phyloP scores from a whole-genome alignment of 1,140 invertebrate species.

The Oreohelix idahoensis region DNA sequence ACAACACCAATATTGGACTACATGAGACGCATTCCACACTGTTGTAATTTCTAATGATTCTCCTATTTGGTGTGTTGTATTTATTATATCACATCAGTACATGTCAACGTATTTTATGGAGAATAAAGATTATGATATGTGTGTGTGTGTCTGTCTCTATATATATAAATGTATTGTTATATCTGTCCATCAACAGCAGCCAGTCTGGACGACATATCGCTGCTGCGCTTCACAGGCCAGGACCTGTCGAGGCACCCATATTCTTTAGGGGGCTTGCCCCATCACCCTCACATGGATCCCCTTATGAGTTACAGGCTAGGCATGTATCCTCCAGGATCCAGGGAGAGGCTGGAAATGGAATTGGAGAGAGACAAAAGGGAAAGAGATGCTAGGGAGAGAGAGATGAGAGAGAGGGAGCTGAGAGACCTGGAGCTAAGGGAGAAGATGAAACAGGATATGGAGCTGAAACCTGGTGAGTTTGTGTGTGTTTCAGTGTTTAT shows the following conservation, averaged over 20 bases:
- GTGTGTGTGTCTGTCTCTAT: too few relatives aligned
- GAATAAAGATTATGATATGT: too few relatives aligned
- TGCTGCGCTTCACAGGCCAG: conserved; percentile 51
- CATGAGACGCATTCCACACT: too few relatives aligned
- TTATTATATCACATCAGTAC: too few relatives aligned
- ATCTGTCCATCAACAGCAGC: background rate
- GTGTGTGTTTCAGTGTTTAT: too few relatives aligned
- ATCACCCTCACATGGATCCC: conserved; percentile 79
- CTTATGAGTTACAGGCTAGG: conserved; percentile 72
- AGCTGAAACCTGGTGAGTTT: conserved; percentile 69
- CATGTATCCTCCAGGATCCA: conserved; percentile 75
- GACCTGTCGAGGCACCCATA: conserved; percentile 53
- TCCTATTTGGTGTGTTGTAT: too few relatives aligned
- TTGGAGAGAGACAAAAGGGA: conserved; percentile 88
- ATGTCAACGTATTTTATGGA: too few relatives aligned
- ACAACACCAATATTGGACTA: too few relatives aligned
- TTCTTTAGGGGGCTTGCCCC: conserved; percentile 46
- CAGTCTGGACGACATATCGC: conserved; percentile 12
- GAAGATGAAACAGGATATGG: conserved; percentile 70
- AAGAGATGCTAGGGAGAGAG: conserved; percentile 82
- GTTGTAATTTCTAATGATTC: too few relatives aligned
- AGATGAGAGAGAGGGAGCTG: conserved; percentile 85
- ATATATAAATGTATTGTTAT: too few relatives aligned
- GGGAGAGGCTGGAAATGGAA: conserved; percentile 85
- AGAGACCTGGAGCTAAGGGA: conserved; percentile 84